Evolutionary conservation across 2,797 vertebrate genomes (phyloP), one percentile per base, ranked within the genome.

Genomic region (Dicrostonyx torquatus): DNA sequence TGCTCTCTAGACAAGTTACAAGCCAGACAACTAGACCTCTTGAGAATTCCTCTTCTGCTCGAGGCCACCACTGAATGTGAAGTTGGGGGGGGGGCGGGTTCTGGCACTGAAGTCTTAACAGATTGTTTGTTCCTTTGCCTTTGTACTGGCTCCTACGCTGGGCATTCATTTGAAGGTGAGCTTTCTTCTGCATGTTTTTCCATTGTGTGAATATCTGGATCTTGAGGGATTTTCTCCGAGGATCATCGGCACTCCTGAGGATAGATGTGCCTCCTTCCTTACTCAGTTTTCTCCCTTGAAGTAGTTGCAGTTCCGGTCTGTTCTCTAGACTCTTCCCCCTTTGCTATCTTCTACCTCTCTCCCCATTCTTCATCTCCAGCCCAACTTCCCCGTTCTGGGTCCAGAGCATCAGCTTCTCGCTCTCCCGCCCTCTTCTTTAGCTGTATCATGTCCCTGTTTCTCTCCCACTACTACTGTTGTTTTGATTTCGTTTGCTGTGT

Each of bases 81-180:
- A 70, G 34, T 68, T 34, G 22, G 29, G 77, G 26, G 45, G 80
- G 31, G 55, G 13, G 5, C 40, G n/a, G n/a, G n/a, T 15, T 76
- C 15, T 78, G 45, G 72, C 76, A 83, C 58, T 72, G 12, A 40
- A 11, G 15, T 78, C 29, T 15, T 91, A 26, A 6, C 45, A 84
- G 43, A 75, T 89, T 66, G 26, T 82, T 80, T 72, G 37, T 89
- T 89, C 58, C 76, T 80, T 93, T 86, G 5, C 48, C n/a, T 75
- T 73, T 79, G 70, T 34, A 12, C 88, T 84, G 90, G 83, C 60
- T 76, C 40, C 29, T n/a, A 34, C 43, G 37, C 83, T 62, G 31
- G 48, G 45, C n/a, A 89, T 89, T 75, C 29, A 20, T 60, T 2
- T 91, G 72, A 53, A 82, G 62, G 18, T 86, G 53, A 86, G n/a